Evolutionary conservation across 2,888 invertebrate species (phyloP).

Genomic region (Drosophila prolongata): DNA sequence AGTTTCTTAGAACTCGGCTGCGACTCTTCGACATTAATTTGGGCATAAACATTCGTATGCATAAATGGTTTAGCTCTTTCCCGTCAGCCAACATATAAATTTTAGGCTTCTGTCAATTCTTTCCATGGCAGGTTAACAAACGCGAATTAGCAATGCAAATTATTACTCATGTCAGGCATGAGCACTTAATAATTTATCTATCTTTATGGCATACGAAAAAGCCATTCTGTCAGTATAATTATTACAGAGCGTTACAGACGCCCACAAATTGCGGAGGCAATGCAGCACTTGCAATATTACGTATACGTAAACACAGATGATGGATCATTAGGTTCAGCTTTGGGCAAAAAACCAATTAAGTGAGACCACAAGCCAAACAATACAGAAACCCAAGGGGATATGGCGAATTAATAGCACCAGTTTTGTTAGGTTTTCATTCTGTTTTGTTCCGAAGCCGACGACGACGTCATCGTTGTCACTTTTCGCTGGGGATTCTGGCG

Average conservation of each 20-base stretch:
- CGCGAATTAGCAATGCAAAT: slow-evolving; percentile 47
- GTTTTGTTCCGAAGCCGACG: slow-evolving; percentile 28
- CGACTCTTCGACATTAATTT: background rate
- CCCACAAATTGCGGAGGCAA: slow-evolving; percentile 52
- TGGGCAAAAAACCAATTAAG: slow-evolving; percentile 59
- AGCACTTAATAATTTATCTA: slow-evolving; percentile 54
- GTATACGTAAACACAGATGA: slow-evolving; percentile 51
- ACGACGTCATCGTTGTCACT: slow-evolving; percentile 67
- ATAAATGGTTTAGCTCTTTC: background rate
- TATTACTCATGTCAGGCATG: slow-evolving; percentile 45
- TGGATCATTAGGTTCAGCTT: slow-evolving; percentile 49
- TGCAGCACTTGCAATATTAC: slow-evolving; percentile 54
- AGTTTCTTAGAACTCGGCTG: slow-evolving; percentile 16
- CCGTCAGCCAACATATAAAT: background rate
- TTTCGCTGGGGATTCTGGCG: slow-evolving; percentile 54
- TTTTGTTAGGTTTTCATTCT: slow-evolving; percentile 29
- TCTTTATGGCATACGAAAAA: slow-evolving; percentile 53
- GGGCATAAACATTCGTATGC: slow-evolving; percentile 1
- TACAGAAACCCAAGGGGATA: slow-evolving; percentile 29
- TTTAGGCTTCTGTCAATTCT: slow-evolving; percentile 38
- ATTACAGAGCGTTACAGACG: slow-evolving; percentile 43
- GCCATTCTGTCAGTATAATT: slow-evolving; percentile 47
- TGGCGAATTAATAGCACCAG: slow-evolving; percentile 63
- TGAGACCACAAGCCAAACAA: slow-evolving; percentile 46
- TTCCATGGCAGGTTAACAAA: slow-evolving; percentile 25